Conservation (phyloP, 1,140 invertebrate species). For the Hyposmocoma kahamanoa region DNA sequence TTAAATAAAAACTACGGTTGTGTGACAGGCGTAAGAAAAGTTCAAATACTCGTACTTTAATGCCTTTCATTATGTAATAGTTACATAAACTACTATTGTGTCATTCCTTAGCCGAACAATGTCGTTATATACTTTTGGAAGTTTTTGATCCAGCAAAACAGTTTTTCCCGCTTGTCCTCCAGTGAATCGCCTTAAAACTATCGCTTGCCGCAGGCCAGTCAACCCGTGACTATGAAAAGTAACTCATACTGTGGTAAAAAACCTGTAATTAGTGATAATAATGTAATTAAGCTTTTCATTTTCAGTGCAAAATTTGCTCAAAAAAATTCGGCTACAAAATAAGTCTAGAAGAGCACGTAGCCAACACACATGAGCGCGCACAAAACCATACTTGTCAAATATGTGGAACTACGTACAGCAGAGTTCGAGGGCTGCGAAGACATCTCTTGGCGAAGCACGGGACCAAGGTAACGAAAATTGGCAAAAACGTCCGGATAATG, state of each 20-base stretch:
- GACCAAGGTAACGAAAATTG: too few relatives aligned
- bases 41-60: too few relatives aligned
- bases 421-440: slow-evolving; percentile 23
- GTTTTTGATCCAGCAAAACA: too few relatives aligned
- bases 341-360: slow-evolving; percentile 50
- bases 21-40: too few relatives aligned
- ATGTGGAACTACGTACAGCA: slow-evolving; percentile 42
- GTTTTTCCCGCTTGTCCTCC: not conserved
- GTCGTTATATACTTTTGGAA: too few relatives aligned
- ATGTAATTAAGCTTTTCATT: slow-evolving; percentile 8
- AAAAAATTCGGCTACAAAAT: slow-evolving; percentile 64
- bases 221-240: not conserved
- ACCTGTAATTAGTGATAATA: not conserved
- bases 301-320: slow-evolving; percentile 51
- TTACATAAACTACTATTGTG: too few relatives aligned
- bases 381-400: slow-evolving; percentile 30
- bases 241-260: not conserved
- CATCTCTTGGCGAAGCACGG: slow-evolving; percentile 41
- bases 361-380: slow-evolving; percentile 36
- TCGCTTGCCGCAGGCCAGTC: not conserved
- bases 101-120: too few relatives aligned
- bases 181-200: not conserved
- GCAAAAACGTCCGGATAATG: too few relatives aligned
- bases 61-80: too few relatives aligned
- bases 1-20: too few relatives aligned